Conservation (phyloP, 2,797 vertebrate species). For the Paedocypris micromegethes region DNA sequence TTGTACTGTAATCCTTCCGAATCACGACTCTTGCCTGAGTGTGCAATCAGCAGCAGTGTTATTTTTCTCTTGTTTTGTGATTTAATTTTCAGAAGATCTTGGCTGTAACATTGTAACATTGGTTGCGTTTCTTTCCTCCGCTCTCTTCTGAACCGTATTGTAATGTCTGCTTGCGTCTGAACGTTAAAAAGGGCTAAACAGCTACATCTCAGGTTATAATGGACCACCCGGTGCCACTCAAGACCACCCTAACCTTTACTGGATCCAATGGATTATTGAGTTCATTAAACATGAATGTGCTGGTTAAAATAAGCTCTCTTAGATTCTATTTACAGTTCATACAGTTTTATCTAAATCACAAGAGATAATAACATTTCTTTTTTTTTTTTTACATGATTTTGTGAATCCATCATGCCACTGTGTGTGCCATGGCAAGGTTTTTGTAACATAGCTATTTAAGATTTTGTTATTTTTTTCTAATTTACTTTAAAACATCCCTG, state of each 20-base stretch:
- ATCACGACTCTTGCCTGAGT: constrained; percentile 23
- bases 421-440: constrained; percentile 34
- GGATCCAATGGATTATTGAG: constrained; percentile 5
- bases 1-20: constrained; percentile 36
- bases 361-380: no score
- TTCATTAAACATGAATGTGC: constrained; percentile 16
- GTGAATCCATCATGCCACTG: constrained; percentile 40
- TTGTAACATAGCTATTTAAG: not conserved
- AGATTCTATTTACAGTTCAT: no score
- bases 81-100: constrained; percentile 44
- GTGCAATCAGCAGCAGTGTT: constrained; percentile 47
- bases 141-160: constrained; percentile 7
- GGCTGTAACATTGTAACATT: constrained; percentile 7
- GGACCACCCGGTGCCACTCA: constrained; percentile 26
- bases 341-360: no score
- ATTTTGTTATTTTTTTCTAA: constrained; percentile 39
- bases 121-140: constrained; percentile 17
- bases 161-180: constrained; percentile 19
- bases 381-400: constrained; percentile 12
- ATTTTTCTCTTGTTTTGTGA: constrained; percentile 41
- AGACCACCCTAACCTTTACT: constrained; percentile 9
- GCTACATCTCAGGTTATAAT: constrained; percentile 43
- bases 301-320: constrained; percentile 1
- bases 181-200: constrained; percentile 40
- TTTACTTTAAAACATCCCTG: constrained; percentile 41